Base-by-base conservation (phyloP, 2,888 invertebrate species). In the Suillia variegata region DNA sequence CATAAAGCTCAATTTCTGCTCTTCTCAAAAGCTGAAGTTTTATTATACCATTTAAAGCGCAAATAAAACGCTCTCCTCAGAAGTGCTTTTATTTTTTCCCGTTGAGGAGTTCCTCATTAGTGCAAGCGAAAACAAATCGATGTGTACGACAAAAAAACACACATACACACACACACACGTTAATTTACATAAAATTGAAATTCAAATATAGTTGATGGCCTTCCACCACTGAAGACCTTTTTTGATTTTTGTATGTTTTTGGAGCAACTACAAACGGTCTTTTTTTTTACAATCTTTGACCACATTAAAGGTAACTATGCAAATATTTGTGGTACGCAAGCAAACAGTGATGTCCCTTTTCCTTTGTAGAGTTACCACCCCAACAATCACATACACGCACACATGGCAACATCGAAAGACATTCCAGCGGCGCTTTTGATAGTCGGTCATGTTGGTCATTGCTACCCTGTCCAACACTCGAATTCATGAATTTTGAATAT, bases 241-340 rank as follows among this genome's bases (percentile, higher is more conserved):
- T 26, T 6, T 26, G 26, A 26, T 26, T 26, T 26, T 10, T 10
- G 26, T 26, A 6, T 26, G 10, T 10, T 26, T 26, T 10, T 26
- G 10, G 26, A 26, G 5, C 26, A 45, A 45, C 45, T 45, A 45
- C 38, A 45, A 45, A 45, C 45, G 45, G n/a, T n/a, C n/a, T 13
- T 18, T 45, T 18, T 3, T 13, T 8, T 20, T 5, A 38, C 6
- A 45, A 18, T 71, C 64, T 67, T 66, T 70, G 73, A 73, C 78
- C 79, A 78, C 78, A 78, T 79, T 78, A 79, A 78, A 78, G 78
- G 78, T 78, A 78, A 77, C 79, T 77, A 77, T 75, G 77, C 75
- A 78, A 78, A 78, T 78, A 76, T 76, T 77, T 78, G 78, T 65
- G 76, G 74, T 71, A 65, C 75, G 67, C 68, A 71, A 67, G 66